phyloP scores from a whole-genome alignment of 2,797 vertebrate genomes.

The Cephalopachus bancanus region DNA sequence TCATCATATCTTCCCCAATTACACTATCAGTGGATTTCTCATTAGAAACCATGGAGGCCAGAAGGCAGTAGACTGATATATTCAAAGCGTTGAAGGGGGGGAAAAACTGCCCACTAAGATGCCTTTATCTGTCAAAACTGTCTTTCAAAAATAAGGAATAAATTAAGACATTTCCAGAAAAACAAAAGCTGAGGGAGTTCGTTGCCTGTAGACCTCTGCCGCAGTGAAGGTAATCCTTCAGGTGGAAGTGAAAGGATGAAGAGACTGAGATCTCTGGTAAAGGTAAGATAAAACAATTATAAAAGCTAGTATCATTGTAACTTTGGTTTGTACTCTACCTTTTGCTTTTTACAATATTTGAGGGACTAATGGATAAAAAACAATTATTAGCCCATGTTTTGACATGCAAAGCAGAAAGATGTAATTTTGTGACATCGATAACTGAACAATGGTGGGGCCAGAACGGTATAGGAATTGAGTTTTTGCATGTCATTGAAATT shows the following conservation, averaged over 20 bases:
- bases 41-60: not conserved
- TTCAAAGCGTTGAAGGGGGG: not conserved
- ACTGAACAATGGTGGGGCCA: not conserved
- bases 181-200: not conserved
- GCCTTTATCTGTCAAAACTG: not conserved
- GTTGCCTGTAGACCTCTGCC: not conserved
- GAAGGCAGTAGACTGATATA: not conserved
- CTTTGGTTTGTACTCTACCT: not conserved
- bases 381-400: not conserved
- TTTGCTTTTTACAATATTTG: not conserved
- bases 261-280: not conserved
- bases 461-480: not conserved
- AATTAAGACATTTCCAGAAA: not conserved
- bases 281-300: not conserved
- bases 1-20: not conserved
- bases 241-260: not conserved
- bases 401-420: not conserved
- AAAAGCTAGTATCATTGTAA: not conserved
- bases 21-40: not conserved
- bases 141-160: not conserved
- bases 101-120: not conserved
- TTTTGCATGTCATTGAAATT: conserved; percentile 12
- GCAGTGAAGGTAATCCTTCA: not conserved
- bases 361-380: not conserved
- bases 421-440: not conserved